These are phyloP conservation scores for Bhutanitis thaidina DNA, from an alignment of 2,888 invertebrate genomes.

Conservation along the genomic window DNA sequence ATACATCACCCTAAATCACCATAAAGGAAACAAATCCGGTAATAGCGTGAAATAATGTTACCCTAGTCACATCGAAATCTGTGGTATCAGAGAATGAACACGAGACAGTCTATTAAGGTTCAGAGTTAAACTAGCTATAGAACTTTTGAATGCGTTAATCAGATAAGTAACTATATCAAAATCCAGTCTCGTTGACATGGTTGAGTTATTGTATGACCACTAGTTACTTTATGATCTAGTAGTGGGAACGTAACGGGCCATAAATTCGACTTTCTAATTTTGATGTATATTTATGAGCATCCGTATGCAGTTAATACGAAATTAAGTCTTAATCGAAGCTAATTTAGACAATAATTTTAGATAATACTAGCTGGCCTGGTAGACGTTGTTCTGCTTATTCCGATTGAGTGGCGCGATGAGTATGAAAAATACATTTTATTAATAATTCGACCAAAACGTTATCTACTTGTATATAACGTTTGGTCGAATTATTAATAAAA, in stretches of 20 bases:
- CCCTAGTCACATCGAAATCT: conserved; percentile 20
- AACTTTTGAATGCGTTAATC: conserved; percentile 15
- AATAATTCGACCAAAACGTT: no score
- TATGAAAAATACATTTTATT: no score
- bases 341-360: no score
- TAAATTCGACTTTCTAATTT: conserved; percentile 15
- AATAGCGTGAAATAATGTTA: conserved; percentile 38
- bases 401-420: no score
- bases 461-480: no score
- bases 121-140: background rate
- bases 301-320: no score
- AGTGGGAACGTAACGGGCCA: conserved; percentile 5
- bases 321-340: background rate
- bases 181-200: background rate
- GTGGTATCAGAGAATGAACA: conserved; percentile 1
- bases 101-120: background rate
- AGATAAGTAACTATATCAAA: conserved; percentile 13
- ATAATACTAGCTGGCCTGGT: no score
- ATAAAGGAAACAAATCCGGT: conserved; percentile 51
- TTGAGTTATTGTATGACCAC: conserved; percentile 11
- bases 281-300: background rate
- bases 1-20: conserved; percentile 55
- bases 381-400: no score
- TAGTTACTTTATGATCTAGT: conserved; percentile 5
- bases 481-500: no score